Percentiles rank a stretch among this genome's conserved stretches.
phyloP scores from a whole-genome alignment of 1,140 invertebrate species.

The Neodiprion virginianus region DNA sequence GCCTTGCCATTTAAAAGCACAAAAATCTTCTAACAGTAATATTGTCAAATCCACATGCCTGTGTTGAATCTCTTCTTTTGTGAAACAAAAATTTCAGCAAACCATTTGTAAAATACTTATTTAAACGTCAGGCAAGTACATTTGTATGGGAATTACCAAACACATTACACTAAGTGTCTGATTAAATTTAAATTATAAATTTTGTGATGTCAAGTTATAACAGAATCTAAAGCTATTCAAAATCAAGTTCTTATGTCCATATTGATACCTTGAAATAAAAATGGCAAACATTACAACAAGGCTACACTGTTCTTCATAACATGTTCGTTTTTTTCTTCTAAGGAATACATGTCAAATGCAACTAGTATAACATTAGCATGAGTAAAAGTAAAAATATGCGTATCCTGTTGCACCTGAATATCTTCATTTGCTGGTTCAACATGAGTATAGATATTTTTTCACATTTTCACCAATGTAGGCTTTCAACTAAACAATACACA shows the following conservation, averaged over 20 bases:
- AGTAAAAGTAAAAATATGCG: background rate
- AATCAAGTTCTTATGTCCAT: background rate
- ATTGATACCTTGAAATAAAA: background rate
- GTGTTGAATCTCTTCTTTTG: too few species aligned
- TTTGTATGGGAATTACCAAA: too few species aligned
- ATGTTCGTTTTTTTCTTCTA: background rate
- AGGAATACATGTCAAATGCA: background rate
- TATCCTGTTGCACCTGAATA: constrained; percentile 1
- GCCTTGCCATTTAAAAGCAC: too few species aligned
- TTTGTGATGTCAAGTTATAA: background rate
- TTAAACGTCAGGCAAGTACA: background rate
- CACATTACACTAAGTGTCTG: too few species aligned
- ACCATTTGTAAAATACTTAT: background rate
- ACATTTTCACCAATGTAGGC: background rate
- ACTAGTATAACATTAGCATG: background rate
- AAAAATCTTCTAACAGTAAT: too few species aligned
- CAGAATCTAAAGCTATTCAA: background rate
- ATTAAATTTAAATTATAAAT: too few species aligned
- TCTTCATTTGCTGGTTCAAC: background rate
- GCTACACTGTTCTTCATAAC: background rate
- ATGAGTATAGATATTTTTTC: background rate
- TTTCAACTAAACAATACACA: background rate
- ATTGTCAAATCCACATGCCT: too few species aligned
- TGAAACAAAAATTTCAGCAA: too few species aligned
- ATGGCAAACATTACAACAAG: background rate